Evolutionary conservation across 2,113 vertebrate genomes (phyloP), one percentile per base, ranked within the genome.

Genomic region (Oophaga pumilio): DNA sequence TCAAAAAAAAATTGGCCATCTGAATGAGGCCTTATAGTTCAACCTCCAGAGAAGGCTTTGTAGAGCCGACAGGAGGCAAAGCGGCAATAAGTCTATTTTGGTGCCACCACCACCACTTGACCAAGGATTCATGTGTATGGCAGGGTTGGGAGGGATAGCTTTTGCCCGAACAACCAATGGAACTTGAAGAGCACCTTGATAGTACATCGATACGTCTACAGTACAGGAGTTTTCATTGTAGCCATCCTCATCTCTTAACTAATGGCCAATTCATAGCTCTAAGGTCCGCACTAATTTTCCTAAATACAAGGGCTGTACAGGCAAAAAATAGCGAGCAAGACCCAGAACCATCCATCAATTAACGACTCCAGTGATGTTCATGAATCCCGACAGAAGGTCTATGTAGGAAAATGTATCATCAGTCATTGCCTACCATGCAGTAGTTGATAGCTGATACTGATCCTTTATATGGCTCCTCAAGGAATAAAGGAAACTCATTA

Each of bases 401-500:
- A 71, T 71, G 68, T 43, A 71, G 28, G n/a, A n/a, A 73, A 43
- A 43, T 5, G 9, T 49, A 74, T 49, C 33, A 74, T 74, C 71
- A 50, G 71, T 74, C 33, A 74, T 22, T 74, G 33, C 33, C 33
- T 9, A 74, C 50, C 33, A 3, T 49, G 22, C 33, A 74, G 71
- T 74, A 74, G 71, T 73, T 20, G 69, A 73, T 43, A 49, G 3
- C 8, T 13, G 17, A 73, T 74, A 43, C 71, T 74, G 33, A 12
- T 49, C 33, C 71, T 74, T 50, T 74, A 74, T 50, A 50, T 11
- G 18, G 13, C 4, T 74, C 71, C 43, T 74, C 17, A 20, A 50
- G 71, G 71, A 74, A 74, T 50, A 74, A 74, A 74, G 18, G 71
- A 74, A 74, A 74, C 71, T 74, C 71, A 74, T 74, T 74, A 74